Percentiles rank a stretch among this genome's conserved stretches.
These are phyloP conservation scores for Grammomys surdaster DNA, from an alignment of 2,113 vertebrate species.

Conservation along the genomic window DNA sequence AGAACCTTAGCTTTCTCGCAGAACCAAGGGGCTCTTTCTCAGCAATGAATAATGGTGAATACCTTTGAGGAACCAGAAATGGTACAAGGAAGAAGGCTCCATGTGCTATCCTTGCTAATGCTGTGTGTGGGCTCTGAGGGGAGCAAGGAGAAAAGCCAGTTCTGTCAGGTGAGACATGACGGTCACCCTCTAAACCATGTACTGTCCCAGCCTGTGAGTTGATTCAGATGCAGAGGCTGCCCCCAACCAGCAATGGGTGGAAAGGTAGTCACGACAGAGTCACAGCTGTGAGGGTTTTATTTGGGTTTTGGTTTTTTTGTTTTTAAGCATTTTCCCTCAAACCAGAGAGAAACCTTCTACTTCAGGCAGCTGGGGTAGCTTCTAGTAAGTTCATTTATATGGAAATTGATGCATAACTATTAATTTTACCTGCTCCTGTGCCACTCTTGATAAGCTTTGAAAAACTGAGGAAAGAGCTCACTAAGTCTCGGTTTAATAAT, in stretches of 20 bases:
- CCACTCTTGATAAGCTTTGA: conserved; percentile 86
- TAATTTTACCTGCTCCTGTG: conserved; percentile 85
- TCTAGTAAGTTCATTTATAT: conserved; percentile 86
- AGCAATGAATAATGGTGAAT: not conserved
- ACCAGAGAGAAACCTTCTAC: conserved; percentile 81
- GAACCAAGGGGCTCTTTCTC: not conserved
- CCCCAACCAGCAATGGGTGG: conserved; percentile 62
- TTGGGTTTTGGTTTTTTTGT: not conserved
- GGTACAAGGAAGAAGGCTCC: not conserved
- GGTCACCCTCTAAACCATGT: not conserved
- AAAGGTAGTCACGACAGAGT: conserved; percentile 73
- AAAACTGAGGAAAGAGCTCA: conserved; percentile 84
- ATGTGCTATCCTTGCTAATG: not conserved
- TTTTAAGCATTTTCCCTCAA: conserved; percentile 81
- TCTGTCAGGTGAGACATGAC: not conserved
- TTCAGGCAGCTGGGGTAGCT: conserved; percentile 81
- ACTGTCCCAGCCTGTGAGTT: conserved; percentile 11
- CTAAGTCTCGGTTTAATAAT: conserved; percentile 85
- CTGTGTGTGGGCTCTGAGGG: not conserved
- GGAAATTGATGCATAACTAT: conserved; percentile 86
- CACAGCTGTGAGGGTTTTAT: conserved; percentile 58
- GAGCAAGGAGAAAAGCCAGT: too few relatives aligned
- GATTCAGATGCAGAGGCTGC: conserved; percentile 43
- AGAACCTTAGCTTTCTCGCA: not conserved
- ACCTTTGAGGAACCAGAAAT: not conserved